Evolutionary conservation across 2,888 invertebrate species (phyloP).

Genomic region (Eledona agricola): DNA sequence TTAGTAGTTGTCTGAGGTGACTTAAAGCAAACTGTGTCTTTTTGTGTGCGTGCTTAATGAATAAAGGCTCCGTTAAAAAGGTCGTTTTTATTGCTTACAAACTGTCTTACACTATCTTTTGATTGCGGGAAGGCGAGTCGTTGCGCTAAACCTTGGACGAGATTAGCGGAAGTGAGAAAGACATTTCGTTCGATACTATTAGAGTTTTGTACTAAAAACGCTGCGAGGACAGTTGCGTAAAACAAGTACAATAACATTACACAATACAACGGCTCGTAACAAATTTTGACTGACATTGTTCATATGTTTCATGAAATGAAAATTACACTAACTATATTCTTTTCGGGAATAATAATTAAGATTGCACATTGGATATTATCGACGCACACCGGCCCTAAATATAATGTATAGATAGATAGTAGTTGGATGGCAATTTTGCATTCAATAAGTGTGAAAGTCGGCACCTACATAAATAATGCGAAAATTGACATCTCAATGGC

Average conservation of each 20-base stretch:
- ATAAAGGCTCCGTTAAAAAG: slow-evolving; percentile 37
- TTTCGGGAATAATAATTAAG: slow-evolving; percentile 30
- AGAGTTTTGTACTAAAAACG: slow-evolving; percentile 40
- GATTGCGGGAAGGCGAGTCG: slow-evolving; percentile 37
- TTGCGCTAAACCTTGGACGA: slow-evolving; percentile 26
- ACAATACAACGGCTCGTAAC: slow-evolving; percentile 38
- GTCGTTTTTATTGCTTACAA: slow-evolving; percentile 44
- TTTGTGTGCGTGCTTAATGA: slow-evolving; percentile 32
- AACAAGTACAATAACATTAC: slow-evolving; percentile 40
- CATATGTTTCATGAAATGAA: slow-evolving; percentile 32
- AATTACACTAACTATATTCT: slow-evolving; percentile 36
- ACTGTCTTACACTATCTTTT: slow-evolving; percentile 41
- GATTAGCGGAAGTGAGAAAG: slow-evolving; percentile 22
- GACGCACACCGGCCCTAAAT: too few species aligned
- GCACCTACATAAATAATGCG: slow-evolving; percentile 14
- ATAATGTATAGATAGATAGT: too few species aligned
- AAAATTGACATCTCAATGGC: slow-evolving; percentile 26
- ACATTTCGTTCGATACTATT: slow-evolving; percentile 36
- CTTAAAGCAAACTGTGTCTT: slow-evolving; percentile 2
- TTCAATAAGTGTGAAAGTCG: slow-evolving; percentile 5
- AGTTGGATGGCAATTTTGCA: slow-evolving; percentile 33
- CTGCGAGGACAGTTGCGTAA: slow-evolving; percentile 37
- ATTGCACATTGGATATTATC: slow-evolving; percentile 32
- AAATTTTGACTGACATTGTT: slow-evolving; percentile 35
- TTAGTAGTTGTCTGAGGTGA: slow-evolving; percentile 6